Evolutionary conservation across 1,140 invertebrate genomes (phyloP).

Genomic region (Harpegnathos saltator): DNA sequence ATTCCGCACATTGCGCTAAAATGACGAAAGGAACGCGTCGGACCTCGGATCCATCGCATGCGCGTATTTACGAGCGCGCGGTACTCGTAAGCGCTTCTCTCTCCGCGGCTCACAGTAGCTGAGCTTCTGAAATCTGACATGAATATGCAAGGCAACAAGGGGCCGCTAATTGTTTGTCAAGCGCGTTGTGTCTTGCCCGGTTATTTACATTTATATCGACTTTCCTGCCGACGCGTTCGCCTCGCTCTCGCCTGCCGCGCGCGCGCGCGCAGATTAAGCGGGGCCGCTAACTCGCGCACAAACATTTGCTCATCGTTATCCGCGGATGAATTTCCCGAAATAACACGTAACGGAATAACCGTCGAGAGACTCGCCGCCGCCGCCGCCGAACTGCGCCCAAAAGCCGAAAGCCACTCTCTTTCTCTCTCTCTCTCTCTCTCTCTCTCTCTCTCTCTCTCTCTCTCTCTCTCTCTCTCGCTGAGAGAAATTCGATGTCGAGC

Average conservation of each 20-base stretch:
- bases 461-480: too few relatives aligned
- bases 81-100: neutral
- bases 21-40: too few relatives aligned
- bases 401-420: constrained; percentile 7
- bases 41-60: too few relatives aligned
- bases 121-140: constrained; percentile 11
- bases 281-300: constrained; percentile 26
- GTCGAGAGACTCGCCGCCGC: constrained; percentile 11
- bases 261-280: constrained; percentile 9
- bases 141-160: constrained; percentile 2
- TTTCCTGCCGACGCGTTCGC: constrained; percentile 17
- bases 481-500: constrained; percentile 21
- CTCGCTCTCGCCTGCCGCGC: neutral
- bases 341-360: constrained; percentile 33
- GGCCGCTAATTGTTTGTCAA: constrained; percentile 15
- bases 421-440: too few relatives aligned
- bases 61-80: neutral
- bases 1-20: too few relatives aligned
- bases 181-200: neutral
- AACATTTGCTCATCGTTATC: constrained; percentile 57
- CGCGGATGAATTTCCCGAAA: constrained; percentile 48
- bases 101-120: neutral
- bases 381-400: too few relatives aligned
- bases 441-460: too few relatives aligned
- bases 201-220: constrained; percentile 50